Base-by-base conservation (phyloP, 2,797 vertebrate species). In the Acropternis orthonyx region DNA sequence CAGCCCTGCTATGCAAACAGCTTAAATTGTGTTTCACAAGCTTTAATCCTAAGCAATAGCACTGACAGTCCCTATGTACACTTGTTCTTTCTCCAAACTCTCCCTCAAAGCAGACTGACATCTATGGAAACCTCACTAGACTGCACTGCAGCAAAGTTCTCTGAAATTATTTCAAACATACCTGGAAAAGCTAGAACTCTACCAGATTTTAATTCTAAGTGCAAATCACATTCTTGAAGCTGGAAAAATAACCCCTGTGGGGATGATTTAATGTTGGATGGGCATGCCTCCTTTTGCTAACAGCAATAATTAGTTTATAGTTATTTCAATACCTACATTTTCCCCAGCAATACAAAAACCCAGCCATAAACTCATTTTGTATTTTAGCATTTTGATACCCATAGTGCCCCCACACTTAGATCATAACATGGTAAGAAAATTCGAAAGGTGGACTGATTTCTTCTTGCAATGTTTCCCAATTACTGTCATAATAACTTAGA, bases 61-160 rank as follows among this genome's bases (percentile, higher is more conserved):
- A 26, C 72, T 83, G 67, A 36, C 46, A 86, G 56, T 51, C 44
- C 19, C 84, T 27, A 2, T 4, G 14, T 16, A 20, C 20, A 7
- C 12, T 71, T 63, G 23, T 18, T 44, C 23, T 69, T n/a, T 17
- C 23, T 51, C 55, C 41, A 80, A 69, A 27, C 27, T 20, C 51
- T 41, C 65, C 51, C 73, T 39, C 54, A 58, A 89, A 85, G 69
- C 54, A 81, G 58, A 10, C 18, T 24, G 43, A 12, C 55, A 23
- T 0, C 0, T 16, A 34, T 0, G 55, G 52, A 84, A 74, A 61
- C 14, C 21, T 63, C 6, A 2, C 37, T 27, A 44, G 41, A 36
- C n/a, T 79, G 55, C 28, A 32, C 43, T 10, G 32, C 52, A 67
- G 44, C 49, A 8, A 87, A 91, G 61, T 54, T 68, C 49, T 67